These are phyloP conservation scores for Chaetodon auriga DNA, from an alignment of 2,113 vertebrate genomes.

Conservation along the genomic window DNA sequence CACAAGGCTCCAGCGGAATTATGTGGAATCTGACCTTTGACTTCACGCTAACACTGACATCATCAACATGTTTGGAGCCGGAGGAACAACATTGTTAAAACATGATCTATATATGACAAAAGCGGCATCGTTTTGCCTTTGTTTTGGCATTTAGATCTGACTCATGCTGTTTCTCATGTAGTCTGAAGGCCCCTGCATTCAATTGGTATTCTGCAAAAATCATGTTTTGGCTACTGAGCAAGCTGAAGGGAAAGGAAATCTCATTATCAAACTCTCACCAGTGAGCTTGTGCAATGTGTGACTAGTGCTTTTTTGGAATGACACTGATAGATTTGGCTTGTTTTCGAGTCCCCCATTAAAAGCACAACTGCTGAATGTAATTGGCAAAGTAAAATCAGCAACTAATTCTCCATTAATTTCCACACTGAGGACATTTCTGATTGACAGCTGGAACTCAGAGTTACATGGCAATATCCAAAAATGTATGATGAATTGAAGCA, in stretches of 20 bases:
- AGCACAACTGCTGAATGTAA: conserved; percentile 36
- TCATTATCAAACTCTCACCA: conserved; percentile 57
- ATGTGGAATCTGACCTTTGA: conserved; percentile 73
- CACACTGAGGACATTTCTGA: conserved; percentile 22
- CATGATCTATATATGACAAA: conserved; percentile 25
- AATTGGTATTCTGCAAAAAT: conserved; percentile 56
- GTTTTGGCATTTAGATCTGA: conserved; percentile 48
- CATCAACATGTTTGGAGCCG: conserved; percentile 44
- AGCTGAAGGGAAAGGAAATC: conserved; percentile 26
- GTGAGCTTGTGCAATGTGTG: conserved; percentile 37
- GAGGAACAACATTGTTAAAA: conserved; percentile 24
- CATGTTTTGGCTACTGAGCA: conserved; percentile 38
- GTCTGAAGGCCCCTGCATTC: conserved; percentile 15
- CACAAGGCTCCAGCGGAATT: conserved; percentile 35
- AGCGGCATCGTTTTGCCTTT: conserved; percentile 12
- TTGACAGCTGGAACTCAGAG: conserved; percentile 11
- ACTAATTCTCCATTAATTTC: neutral
- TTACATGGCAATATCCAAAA: conserved; percentile 2
- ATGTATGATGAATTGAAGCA: neutral
- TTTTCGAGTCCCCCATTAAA: conserved; percentile 40
- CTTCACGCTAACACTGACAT: conserved; percentile 54
- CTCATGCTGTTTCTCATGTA: conserved; percentile 6
- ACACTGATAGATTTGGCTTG: conserved; percentile 36
- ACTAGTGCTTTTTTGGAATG: conserved; percentile 46
- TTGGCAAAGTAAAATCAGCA: conserved; percentile 14